These are phyloP conservation scores for Diabrotica virgifera DNA, from an alignment of 1,140 invertebrate species.

Conservation along the genomic window DNA sequence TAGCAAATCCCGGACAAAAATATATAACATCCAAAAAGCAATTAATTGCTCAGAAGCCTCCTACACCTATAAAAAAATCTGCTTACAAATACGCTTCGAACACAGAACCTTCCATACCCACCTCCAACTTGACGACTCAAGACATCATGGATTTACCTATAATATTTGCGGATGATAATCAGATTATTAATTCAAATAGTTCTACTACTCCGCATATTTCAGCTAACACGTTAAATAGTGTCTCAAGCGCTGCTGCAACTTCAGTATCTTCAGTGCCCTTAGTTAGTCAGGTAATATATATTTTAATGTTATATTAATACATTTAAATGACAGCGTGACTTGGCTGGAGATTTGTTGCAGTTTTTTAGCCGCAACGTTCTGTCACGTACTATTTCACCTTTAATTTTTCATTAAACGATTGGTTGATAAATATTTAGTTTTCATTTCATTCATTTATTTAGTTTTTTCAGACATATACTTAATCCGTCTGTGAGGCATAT, in stretches of 20 bases:
- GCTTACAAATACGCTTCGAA: constrained; percentile 19
- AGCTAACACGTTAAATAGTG: neutral
- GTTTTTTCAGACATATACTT: too few species aligned
- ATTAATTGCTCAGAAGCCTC: constrained; percentile 30
- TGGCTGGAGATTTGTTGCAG: too few species aligned
- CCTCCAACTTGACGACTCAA: constrained; percentile 55
- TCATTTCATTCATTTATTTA: too few species aligned
- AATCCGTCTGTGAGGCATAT: too few species aligned
- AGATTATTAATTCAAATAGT: constrained; percentile 49
- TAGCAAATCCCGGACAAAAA: constrained; percentile 21
- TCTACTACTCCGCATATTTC: constrained; percentile 28
- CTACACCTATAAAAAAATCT: constrained; percentile 30
- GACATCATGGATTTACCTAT: constrained; percentile 66
- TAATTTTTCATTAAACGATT: too few species aligned
- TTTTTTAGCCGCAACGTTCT: too few species aligned
- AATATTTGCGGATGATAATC: constrained; percentile 63
- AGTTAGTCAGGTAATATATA: neutral
- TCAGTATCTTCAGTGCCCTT: neutral
- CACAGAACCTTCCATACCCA: constrained; percentile 30
- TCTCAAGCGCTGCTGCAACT: too few species aligned
- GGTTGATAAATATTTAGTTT: too few species aligned
- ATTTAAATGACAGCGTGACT: too few species aligned
- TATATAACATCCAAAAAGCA: constrained; percentile 42
- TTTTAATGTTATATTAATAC: too few species aligned
- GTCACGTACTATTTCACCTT: too few species aligned